Evolutionary conservation across 1,140 invertebrate genomes (phyloP), one percentile per base, ranked within the genome.

Genomic region (Rhizoglyphus robini): DNA sequence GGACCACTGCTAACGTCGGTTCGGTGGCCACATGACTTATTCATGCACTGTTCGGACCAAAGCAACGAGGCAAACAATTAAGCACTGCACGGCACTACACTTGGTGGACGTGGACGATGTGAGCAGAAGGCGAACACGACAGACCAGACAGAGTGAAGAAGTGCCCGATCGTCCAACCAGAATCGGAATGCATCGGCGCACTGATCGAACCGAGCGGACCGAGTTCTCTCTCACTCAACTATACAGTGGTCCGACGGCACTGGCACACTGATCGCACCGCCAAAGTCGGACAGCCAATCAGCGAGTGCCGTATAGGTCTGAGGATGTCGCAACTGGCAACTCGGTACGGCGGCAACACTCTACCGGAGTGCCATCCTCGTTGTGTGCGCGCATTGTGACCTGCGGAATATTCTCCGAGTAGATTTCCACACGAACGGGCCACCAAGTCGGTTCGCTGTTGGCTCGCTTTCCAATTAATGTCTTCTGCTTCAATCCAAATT

Each of bases 251-350:
- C 23, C 51, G 23, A 23, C 20, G 51, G 51, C 51, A 54, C 23
- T 8, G 23, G 8, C 51, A 54, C 51, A 20, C 8, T 5, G 20
- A 54, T 27, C 8, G 23, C 20, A 8, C 51, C 8, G 51, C 8
- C 51, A 41, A 41, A 11, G 51, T 54, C 51, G 51, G 20, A 54
- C 51, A 54, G 51, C 51, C 51, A 54, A 54, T 54, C 51, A 54
- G 51, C 51, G 51, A 54, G 8, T 25, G 5, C 51, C 36, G 36
- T 54, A 54, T 54, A 54, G 51, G 51, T 54, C 20, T 8, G 51
- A 54, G 51, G 51, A 54, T 54, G 51, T 54, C 51, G 51, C 51
- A 54, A 54, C 36, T 11, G n/a, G n/a, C n/a, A n/a, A n/a, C n/a
- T n/a, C n/a, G n/a, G n/a, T n/a, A n/a, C n/a, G n/a, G n/a, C n/a